Evolutionary conservation across 2,888 invertebrate species (phyloP).

Genomic region (Helicoverpa assulta): DNA sequence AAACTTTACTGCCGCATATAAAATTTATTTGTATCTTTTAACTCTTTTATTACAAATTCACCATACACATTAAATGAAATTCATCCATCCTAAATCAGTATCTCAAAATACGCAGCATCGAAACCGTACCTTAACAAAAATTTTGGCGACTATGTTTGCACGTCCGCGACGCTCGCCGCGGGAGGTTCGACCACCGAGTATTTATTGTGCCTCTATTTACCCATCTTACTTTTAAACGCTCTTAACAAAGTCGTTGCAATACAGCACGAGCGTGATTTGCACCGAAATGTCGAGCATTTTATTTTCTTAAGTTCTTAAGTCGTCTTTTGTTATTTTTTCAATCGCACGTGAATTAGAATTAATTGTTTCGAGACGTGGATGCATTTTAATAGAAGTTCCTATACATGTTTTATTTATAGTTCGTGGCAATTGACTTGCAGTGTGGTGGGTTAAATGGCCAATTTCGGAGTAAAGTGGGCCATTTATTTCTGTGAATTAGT

Average conservation of each 20-base stretch:
- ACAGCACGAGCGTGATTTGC: slow-evolving; percentile 66
- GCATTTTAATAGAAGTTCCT: neutral
- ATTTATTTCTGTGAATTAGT: slow-evolving; percentile 13
- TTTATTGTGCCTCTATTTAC: slow-evolving; percentile 72
- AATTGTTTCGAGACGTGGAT: slow-evolving; percentile 41
- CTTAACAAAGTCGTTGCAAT: slow-evolving; percentile 68
- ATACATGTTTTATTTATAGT: slow-evolving; percentile 49
- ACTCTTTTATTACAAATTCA: neutral
- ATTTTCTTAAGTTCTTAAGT: slow-evolving; percentile 26
- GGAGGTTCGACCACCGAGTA: slow-evolving; percentile 80
- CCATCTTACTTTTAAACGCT: slow-evolving; percentile 67
- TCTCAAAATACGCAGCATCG: slow-evolving; percentile 34
- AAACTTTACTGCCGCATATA: no score
- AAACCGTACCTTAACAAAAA: slow-evolving; percentile 71
- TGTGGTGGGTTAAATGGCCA: slow-evolving; percentile 3
- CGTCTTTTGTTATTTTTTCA: slow-evolving; percentile 45
- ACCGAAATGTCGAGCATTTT: slow-evolving; percentile 51
- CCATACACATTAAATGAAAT: neutral
- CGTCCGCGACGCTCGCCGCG: slow-evolving; percentile 78
- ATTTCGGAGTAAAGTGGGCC: neutral
- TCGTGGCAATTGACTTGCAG: slow-evolving; percentile 22
- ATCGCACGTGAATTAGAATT: slow-evolving; percentile 46
- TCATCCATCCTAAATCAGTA: neutral
- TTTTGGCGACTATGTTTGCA: slow-evolving; percentile 84
- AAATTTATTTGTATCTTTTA: no score